phyloP scores from a whole-genome alignment of 2,888 invertebrate genomes.

The Idaea aversata region DNA sequence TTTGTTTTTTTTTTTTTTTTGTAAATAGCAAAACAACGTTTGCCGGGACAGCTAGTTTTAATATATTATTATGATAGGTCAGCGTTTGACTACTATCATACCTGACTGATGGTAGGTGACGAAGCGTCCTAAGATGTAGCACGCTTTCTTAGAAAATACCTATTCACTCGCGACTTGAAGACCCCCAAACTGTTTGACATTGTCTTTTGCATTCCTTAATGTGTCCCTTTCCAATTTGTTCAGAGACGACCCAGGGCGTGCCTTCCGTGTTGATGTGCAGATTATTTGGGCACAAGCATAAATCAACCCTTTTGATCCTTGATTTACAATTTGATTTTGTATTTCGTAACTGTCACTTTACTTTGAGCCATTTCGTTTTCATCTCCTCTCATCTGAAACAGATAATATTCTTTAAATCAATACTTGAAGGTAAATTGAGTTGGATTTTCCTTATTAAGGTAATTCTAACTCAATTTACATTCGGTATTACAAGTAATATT shows the following conservation, averaged over 20 bases:
- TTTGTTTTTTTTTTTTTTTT: no score
- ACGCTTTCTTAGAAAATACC: no score
- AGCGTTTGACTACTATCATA: no score
- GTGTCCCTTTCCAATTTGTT: constrained; percentile 16
- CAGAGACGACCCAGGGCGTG: constrained; percentile 31
- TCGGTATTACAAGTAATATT: neutral
- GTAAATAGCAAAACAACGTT: no score
- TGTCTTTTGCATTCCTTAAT: constrained; percentile 12
- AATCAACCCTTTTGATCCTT: constrained; percentile 43
- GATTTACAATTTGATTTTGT: constrained; percentile 24
- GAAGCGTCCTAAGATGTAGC: no score
- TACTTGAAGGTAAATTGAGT: neutral
- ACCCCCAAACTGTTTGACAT: no score
- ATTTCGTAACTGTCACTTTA: neutral
- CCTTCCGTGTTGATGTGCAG: constrained; percentile 40
- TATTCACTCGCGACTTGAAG: no score
- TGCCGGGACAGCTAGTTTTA: no score
- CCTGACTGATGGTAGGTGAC: no score
- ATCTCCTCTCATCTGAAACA: constrained; percentile 1
- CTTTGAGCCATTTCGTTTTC: constrained; percentile 4
- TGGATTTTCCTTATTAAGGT: neutral
- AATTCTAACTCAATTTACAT: neutral
- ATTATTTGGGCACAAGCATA: constrained; percentile 43
- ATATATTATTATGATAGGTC: no score
- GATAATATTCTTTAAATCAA: neutral